Conservation (phyloP, 2,113 vertebrate genomes). For the Oryctolagus cuniculus region mOryCun1.1 NC_091453.1:123147001-123147500, state of each 20-base stretch:
- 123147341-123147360: slow-evolving; percentile 19
- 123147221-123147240: slow-evolving; percentile 35
- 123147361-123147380: slow-evolving; percentile 7
- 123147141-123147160: not conserved
- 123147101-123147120: not conserved
- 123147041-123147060: slow-evolving; percentile 1
- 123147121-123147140: slow-evolving; percentile 14
- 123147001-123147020: slow-evolving; percentile 7
- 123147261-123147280: slow-evolving; percentile 25
- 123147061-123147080: not conserved
- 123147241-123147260: slow-evolving; percentile 18
- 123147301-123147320: slow-evolving; percentile 13
- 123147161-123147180: not conserved
- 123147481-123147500: slow-evolving; percentile 37
- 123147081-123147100: slow-evolving; percentile 40
- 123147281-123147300: slow-evolving; percentile 45
- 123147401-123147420: not conserved
- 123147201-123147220: slow-evolving; percentile 34
- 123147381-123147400: slow-evolving; percentile 37
- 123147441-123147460: slow-evolving; percentile 28
- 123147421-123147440: slow-evolving; percentile 17
- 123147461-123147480: slow-evolving; percentile 37
- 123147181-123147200: slow-evolving; percentile 53
- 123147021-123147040: not conserved
- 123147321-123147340: not conserved